Percentiles rank a stretch among this genome's conserved stretches.
These are phyloP conservation scores for Drosophila oshimai DNA, from an alignment of 1,140 invertebrate species.

Conservation along the genomic window DNA sequence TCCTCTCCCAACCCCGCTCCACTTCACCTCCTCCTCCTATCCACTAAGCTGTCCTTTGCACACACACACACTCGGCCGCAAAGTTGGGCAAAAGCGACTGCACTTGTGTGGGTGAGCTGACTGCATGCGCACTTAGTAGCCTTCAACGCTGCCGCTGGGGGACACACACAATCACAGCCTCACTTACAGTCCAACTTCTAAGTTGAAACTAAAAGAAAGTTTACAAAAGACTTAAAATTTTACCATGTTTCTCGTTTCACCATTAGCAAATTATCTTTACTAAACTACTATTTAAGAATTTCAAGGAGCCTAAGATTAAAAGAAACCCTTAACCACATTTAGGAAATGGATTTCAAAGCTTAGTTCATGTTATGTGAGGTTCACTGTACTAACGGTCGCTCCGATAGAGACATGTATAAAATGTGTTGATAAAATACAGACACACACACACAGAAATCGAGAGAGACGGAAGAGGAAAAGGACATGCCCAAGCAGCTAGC, in stretches of 20 bases:
- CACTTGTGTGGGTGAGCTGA: slow-evolving; percentile 58
- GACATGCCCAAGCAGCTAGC: slow-evolving; percentile 73
- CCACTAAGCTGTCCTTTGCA: slow-evolving; percentile 61
- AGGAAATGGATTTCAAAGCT: no score
- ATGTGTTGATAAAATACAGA: slow-evolving; percentile 55
- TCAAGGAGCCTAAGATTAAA: no score
- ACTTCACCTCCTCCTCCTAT: background rate
- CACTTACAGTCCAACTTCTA: slow-evolving; percentile 1
- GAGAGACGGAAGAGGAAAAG: slow-evolving; percentile 45
- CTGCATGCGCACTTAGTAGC: slow-evolving; percentile 80
- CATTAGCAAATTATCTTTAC: no score
- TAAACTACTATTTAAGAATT: no score
- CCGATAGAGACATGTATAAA: slow-evolving; percentile 57
- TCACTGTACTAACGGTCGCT: slow-evolving; percentile 13
- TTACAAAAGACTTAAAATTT: no score
- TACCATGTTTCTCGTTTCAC: no score
- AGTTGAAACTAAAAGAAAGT: no score
- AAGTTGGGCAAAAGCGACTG: slow-evolving; percentile 56
- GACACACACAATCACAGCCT: slow-evolving; percentile 16
- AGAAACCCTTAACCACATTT: no score
- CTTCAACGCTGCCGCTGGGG: slow-evolving; percentile 69
- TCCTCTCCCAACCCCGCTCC: background rate
- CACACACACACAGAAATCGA: slow-evolving; percentile 10
- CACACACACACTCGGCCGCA: slow-evolving; percentile 23
- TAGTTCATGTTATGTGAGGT: no score